Conservation (phyloP, 2,797 vertebrate species). For the Myoxocephalus aenaeus region DNA sequence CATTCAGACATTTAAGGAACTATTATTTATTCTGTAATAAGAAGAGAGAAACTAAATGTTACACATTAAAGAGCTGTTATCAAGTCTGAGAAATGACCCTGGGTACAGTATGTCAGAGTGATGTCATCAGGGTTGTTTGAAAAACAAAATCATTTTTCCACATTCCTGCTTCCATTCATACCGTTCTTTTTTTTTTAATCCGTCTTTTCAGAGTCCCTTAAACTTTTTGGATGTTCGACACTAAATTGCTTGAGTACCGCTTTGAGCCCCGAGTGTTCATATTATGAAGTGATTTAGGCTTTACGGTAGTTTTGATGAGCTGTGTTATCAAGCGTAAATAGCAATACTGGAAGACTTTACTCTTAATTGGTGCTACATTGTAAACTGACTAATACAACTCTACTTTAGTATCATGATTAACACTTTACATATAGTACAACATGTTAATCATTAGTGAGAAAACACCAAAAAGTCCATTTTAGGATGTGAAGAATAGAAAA, state of each 20-base stretch:
- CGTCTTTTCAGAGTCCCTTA: neutral
- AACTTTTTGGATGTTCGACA: neutral
- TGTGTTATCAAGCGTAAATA: neutral
- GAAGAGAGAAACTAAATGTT: neutral
- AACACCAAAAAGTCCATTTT: neutral
- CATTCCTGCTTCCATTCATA: too few species aligned
- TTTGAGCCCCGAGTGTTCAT: neutral
- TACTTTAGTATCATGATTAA: too few species aligned
- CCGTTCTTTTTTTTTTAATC: neutral
- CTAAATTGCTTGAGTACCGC: neutral
- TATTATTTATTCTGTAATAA: neutral
- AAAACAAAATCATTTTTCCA: too few species aligned
- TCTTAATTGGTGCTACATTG: too few species aligned
- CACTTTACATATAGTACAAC: too few species aligned
- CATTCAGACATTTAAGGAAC: neutral
- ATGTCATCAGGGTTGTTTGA: too few species aligned
- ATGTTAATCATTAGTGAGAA: too few species aligned
- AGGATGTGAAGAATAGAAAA: neutral
- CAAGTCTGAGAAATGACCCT: too few species aligned
- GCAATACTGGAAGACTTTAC: too few species aligned
- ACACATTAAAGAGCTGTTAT: neutral
- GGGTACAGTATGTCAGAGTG: too few species aligned
- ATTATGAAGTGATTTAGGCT: neutral
- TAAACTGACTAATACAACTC: too few species aligned
- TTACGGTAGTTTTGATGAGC: neutral